phyloP scores from a whole-genome alignment of 2,113 vertebrate genomes.

The Rhea americana region DNA sequence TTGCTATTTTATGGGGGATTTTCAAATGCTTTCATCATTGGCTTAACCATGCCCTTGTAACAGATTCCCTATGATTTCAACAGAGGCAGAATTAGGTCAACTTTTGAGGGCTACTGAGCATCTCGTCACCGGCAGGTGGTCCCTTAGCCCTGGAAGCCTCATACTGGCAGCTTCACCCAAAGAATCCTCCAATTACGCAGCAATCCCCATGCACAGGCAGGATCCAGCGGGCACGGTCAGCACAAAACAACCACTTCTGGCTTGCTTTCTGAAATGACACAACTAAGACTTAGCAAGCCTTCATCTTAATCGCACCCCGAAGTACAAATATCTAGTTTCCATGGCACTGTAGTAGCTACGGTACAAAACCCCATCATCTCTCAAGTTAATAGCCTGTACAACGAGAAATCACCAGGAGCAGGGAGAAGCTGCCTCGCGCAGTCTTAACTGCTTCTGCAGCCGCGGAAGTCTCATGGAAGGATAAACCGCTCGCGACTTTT shows the following conservation, averaged over 20 bases:
- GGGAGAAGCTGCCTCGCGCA: conserved; percentile 8
- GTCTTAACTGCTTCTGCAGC: conserved; percentile 54
- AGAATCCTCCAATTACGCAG: not conserved
- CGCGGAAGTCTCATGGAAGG: conserved; percentile 2
- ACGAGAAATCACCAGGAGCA: conserved; percentile 28
- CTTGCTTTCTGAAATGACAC: conserved; percentile 1
- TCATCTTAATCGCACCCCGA: conserved; percentile 42
- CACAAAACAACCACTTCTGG: not conserved
- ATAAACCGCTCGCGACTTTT: conserved; percentile 50
- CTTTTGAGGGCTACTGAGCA: not conserved
- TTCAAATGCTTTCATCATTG: not conserved
- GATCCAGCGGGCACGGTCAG: not conserved
- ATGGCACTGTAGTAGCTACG: not conserved
- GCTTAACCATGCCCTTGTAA: not conserved
- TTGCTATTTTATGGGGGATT: not conserved
- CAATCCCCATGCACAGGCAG: not conserved
- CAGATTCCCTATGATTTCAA: not conserved
- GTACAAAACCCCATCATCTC: not conserved
- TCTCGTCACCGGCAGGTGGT: accelerated
- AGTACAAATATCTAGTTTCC: not conserved
- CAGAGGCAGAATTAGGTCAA: not conserved
- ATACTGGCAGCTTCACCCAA: not conserved
- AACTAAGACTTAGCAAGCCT: not conserved
- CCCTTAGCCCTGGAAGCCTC: not conserved
- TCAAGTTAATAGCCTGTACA: conserved; percentile 47